A percentile compares a stretch with the other conserved stretches of the same genome.
phyloP scores from a whole-genome alignment of 2,888 invertebrate species.

The Nephrotoma guestfalica region DNA sequence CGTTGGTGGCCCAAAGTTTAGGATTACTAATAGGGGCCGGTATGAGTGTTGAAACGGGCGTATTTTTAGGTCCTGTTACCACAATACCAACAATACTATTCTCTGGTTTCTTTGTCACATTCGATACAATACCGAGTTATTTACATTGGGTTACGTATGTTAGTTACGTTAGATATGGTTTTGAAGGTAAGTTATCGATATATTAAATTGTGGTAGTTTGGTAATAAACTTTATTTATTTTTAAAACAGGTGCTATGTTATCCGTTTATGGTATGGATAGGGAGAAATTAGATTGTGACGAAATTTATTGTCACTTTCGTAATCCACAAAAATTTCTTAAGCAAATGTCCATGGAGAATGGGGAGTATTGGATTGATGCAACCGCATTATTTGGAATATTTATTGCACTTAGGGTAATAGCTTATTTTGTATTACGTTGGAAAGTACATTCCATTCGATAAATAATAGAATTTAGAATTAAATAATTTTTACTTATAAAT shows the following conservation, averaged over 20 bases:
- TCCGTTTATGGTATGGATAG: slow-evolving; percentile 82
- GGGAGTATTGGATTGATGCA: slow-evolving; percentile 69
- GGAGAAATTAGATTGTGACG: slow-evolving; percentile 65
- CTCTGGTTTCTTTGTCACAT: slow-evolving; percentile 88
- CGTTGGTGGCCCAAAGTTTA: slow-evolving; percentile 82
- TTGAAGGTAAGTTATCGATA: slow-evolving; percentile 45
- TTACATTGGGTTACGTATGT: slow-evolving; percentile 79
- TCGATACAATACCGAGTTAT: slow-evolving; percentile 79
- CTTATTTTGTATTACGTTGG: slow-evolving; percentile 71
- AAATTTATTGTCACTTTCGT: slow-evolving; percentile 70
- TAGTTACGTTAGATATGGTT: slow-evolving; percentile 82
- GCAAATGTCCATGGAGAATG: slow-evolving; percentile 68
- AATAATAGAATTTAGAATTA: slow-evolving; percentile 8
- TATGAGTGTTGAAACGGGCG: slow-evolving; percentile 68
- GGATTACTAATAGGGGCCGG: slow-evolving; percentile 88
- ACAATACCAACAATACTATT: slow-evolving; percentile 85
- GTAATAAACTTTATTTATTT: not conserved
- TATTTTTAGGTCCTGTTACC: slow-evolving; percentile 74
- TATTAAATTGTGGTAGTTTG: slow-evolving; percentile 6
- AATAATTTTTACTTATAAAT: not conserved
- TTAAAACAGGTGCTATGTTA: slow-evolving; percentile 51
- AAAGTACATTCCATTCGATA: slow-evolving; percentile 46
- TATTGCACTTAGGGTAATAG: slow-evolving; percentile 58
- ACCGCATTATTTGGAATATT: slow-evolving; percentile 69
- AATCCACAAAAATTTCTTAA: slow-evolving; percentile 69